phyloP scores from a whole-genome alignment of 1,140 invertebrate genomes.

The Alviniconcha marisindica region DNA sequence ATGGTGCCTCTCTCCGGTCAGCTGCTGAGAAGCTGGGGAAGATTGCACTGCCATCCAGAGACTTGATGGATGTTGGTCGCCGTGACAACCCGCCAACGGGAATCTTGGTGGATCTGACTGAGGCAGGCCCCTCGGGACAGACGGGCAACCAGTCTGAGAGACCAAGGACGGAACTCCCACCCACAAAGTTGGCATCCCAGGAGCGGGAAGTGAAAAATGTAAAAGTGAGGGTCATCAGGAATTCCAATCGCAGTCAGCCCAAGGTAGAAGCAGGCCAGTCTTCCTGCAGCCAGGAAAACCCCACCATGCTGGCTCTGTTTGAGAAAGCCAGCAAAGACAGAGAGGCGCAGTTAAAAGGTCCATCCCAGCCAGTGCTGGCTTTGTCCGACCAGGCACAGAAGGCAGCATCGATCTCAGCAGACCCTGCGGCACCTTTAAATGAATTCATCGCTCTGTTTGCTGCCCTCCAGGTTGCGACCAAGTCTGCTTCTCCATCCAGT shows the following conservation, averaged over 20 bases:
- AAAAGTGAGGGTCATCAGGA: not conserved
- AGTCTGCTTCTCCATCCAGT: not conserved
- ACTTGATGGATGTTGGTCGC: not conserved
- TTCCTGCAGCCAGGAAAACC: not conserved
- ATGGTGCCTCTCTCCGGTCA: conserved; percentile 9
- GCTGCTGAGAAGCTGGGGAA: conserved; percentile 29
- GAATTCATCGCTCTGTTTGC: conserved; percentile 10
- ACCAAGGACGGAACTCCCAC: not conserved
- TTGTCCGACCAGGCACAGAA: conserved; percentile 27
- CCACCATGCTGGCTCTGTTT: not conserved
- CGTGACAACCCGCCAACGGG: not conserved
- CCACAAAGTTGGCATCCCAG: not conserved
- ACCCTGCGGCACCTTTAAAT: not conserved
- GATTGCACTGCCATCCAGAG: conserved; percentile 4
- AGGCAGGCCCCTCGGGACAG: conserved; percentile 9
- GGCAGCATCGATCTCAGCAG: not conserved
- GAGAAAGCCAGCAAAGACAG: not conserved
- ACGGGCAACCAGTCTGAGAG: not conserved
- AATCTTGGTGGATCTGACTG: conserved; percentile 24
- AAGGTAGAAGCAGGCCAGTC: not conserved
- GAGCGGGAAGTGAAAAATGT: not conserved
- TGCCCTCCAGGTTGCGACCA: not conserved
- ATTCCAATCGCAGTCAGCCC: conserved; percentile 7
- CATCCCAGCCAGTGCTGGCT: conserved; percentile 2
- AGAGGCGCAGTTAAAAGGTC: conserved; percentile 7